phyloP scores from a whole-genome alignment of 2,113 vertebrate species.

The Brevimyrus niger region DNA sequence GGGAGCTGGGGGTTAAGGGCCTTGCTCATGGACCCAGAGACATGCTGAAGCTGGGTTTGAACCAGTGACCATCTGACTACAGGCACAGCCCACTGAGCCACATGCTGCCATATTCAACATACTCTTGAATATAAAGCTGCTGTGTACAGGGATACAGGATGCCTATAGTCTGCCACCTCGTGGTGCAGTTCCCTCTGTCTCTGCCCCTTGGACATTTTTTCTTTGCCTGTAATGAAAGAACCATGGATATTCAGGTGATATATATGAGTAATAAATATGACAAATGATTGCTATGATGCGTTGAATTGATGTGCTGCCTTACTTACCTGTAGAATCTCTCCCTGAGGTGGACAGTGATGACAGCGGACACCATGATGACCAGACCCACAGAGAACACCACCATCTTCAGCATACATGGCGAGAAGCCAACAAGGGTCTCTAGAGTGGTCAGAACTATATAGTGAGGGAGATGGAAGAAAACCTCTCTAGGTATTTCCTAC shows the following conservation, averaged over 20 bases:
- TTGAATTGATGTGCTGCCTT: neutral
- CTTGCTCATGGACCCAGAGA: no score
- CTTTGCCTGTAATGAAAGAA: neutral
- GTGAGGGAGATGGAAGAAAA: neutral
- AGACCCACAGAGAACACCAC: conserved; percentile 13
- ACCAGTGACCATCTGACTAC: no score
- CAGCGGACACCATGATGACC: conserved; percentile 21
- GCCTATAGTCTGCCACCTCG: neutral
- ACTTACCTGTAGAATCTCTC: neutral
- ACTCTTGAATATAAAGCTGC: no score
- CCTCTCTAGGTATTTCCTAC: neutral
- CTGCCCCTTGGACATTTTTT: neutral
- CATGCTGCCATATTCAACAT: no score
- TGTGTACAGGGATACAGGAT: neutral
- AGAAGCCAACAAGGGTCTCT: neutral
- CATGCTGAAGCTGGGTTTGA: no score
- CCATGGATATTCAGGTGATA: neutral
- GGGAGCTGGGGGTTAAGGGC: no score
- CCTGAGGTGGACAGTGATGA: conserved; percentile 19
- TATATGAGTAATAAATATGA: neutral
- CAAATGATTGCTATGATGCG: neutral
- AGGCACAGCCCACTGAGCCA: no score
- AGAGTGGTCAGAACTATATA: neutral
- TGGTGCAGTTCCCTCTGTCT: neutral
- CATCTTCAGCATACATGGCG: conserved; percentile 3